Evolutionary conservation across 2,888 invertebrate genomes (phyloP), one percentile per base, ranked within the genome.

Genomic region (Synergus gifuensis): DNA sequence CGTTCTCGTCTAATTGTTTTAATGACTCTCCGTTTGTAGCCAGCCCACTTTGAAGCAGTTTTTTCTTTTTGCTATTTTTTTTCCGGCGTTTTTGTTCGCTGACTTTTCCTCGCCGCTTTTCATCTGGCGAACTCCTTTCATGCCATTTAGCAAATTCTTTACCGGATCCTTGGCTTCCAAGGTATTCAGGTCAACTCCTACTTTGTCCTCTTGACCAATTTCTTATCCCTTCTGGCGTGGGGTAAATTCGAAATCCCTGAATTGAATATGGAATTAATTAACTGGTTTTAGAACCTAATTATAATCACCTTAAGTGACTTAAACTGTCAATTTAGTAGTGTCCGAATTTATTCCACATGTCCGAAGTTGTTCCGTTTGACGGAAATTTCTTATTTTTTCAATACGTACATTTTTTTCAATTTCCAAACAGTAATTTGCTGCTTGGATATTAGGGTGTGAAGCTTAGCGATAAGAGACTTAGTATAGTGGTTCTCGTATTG

Each of bases 1-100:
- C 76, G 83, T 80, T 86, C 85, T 83, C 82, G 79, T 81, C 85
- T 89, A 89, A 90, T 90, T 89, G 88, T 88, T 87, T 88, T 88
- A 89, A 89, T 87, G 88, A 87, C 87, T 85, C 84, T 79, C 81
- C 83, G 83, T 83, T 85, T 79, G 77, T 84, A 54, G 73, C 77
- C 78, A 64, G 18, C 67, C 77, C 77, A 22, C 66, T 54, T 66
- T 9, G 60, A 58, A 8, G 54, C 62, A 67, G 69, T 78, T 80
- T 77, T 76, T 79, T 76, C 76, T 66, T 64, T 69, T 54, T 54
- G 54, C n/a, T 54, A 76, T 62, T 60, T 36, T 36, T 12, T 44
- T 73, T 28, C 66, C 2, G 44, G 49, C 58, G 64, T 63, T 77
- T 76, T 36, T 22, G 62, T 67, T 66, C 40, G 54, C 76, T 79